Evolutionary conservation across 2,888 invertebrate species (phyloP), one percentile per base, ranked within the genome.

Genomic region (Monoplex corrugatus): DNA sequence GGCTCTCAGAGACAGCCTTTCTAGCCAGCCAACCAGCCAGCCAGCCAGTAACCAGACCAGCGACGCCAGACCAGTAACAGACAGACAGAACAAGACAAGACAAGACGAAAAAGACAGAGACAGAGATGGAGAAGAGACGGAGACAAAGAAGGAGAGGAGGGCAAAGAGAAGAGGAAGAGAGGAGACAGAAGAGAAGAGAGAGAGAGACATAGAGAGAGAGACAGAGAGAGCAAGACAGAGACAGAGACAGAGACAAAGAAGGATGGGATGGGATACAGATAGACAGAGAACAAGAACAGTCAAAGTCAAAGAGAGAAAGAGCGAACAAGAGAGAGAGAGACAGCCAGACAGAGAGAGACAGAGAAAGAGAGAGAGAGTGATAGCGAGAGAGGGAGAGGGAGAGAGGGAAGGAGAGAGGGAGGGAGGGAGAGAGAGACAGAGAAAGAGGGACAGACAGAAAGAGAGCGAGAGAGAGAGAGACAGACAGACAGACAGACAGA

Each of bases 311-410:
- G 78, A 78, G 38, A 78, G 38, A 38, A n/a, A 32, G 38, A 78
- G 38, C 19, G 35, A 78, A 32, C 19, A 16, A 57, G 72, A 72
- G 72, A n/a, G 32, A n/a, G 28, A 28, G 28, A 28, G 28, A 10
- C 2, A 10, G 2, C 8, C 10, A 32, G 72, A 72, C 10, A 32
- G 32, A 32, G 57, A 57, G 57, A 57, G 57, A 57, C 19, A 57
- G 72, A 72, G 72, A 72, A 40, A 82, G 44, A 82, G 82, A 82
- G 44, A 82, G 44, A 82, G 43, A 43, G 44, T 28, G 40, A 82
- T 23, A 82, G 44, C 19, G 82, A 40, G 82, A 82, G 82, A 19
- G 44, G 28, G 28, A 19, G n/a, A 40, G n/a, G 40, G 23, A n/a
- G n/a, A 38, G 28, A 44, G 44, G 40, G 32, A n/a, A 23, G 63